phyloP scores from a whole-genome alignment of 2,113 vertebrate species.

The Neogobius melanostomus region DNA sequence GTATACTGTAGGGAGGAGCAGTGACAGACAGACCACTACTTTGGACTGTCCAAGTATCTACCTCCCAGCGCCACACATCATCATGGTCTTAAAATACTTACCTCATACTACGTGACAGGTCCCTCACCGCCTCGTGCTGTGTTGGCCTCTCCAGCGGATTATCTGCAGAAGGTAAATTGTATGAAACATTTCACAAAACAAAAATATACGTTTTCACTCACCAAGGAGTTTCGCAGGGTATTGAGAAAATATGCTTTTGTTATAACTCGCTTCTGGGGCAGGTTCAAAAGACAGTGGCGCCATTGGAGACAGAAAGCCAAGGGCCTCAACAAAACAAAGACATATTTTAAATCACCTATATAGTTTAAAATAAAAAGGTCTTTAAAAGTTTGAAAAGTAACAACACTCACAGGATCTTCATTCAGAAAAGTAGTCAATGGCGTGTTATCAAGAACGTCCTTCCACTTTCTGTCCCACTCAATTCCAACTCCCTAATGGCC shows the following conservation, averaged over 20 bases:
- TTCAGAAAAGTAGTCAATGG: conserved; percentile 72
- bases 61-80: conserved; percentile 75
- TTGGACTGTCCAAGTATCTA: conserved; percentile 86
- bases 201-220: conserved; percentile 44
- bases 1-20: conserved; percentile 85
- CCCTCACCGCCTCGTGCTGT: not conserved
- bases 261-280: conserved; percentile 69
- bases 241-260: conserved; percentile 57
- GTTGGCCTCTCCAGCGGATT: conserved; percentile 3
- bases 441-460: conserved; percentile 56
- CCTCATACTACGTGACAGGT: conserved; percentile 12
- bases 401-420: conserved; percentile 79
- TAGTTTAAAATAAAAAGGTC: not conserved
- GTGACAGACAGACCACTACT: conserved; percentile 83
- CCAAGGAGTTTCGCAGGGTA: conserved; percentile 74
- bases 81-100: conserved; percentile 5
- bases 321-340: conserved; percentile 63
- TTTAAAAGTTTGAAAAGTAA: not conserved
- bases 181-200: not conserved
- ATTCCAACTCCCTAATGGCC: conserved; percentile 66
- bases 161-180: conserved; percentile 26
- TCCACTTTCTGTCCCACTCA: conserved; percentile 84
- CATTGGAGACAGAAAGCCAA: conserved; percentile 75
- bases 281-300: conserved; percentile 72
- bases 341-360: not conserved